Base-by-base conservation (phyloP, 2,888 invertebrate species). In the Watsonalla binaria region DNA sequence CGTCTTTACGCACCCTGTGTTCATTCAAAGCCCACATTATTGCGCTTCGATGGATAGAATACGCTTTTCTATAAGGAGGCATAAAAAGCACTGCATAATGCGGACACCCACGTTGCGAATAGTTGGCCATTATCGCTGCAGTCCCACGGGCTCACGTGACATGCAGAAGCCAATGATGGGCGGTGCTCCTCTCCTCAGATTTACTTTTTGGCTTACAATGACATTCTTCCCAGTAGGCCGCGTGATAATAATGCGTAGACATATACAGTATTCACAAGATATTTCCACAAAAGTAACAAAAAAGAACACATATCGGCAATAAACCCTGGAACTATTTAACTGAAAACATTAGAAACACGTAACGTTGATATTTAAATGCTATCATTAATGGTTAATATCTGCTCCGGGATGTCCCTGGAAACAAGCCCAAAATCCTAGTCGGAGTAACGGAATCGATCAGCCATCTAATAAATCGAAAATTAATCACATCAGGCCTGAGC, bases 61-160 rank as follows among this genome's bases (percentile, higher is more conserved):
- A 69, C 72, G 71, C 70, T 71, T 63, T 66, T 71, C 62, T 68
- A 70, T 60, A 69, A 66, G 70, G 65, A 66, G 58, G 67, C 65
- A 76, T 77, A 87, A 88, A 87, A 89, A 86, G 72, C 76, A 71
- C 74, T 75, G 74, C 75, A 86, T 79, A 86, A 85, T 80, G 78
- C 76, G 89, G 81, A 90, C 90, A 90, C 90, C 90, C 90, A 90
- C 90, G 90, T 83, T 56, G 90, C 79, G 54, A 77, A 82, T 80
- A 80, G 77, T 63, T 74, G 67, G 61, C 80, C 80, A 82, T 86
- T 84, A 86, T 83, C 74, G 62, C 61, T 63, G 56, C 69, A 76
- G 76, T 89, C 88, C 81, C 89, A 89, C 87, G 88, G 86, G 84
- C 80, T 89, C 87, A 68, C 76, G 77, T 88, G 76, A 80, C 87